phyloP scores from a whole-genome alignment of 2,888 invertebrate species.

The Sussaba pulchella region DNA sequence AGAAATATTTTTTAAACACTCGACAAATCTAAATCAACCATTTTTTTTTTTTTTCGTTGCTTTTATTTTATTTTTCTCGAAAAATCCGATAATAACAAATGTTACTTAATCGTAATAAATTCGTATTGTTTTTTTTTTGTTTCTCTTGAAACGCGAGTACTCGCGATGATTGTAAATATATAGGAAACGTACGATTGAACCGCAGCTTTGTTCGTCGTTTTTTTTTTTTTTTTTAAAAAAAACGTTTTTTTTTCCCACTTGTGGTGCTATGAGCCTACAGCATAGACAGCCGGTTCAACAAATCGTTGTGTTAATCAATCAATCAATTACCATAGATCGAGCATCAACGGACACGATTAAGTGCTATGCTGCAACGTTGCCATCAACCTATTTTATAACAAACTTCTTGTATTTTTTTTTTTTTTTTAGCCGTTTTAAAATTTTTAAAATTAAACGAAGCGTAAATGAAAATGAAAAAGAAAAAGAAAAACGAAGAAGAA shows the following conservation, averaged over 20 bases:
- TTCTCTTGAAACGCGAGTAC: slow-evolving; percentile 50
- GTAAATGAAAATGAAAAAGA: slow-evolving; percentile 1
- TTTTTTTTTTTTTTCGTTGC: background rate
- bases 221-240: no score
- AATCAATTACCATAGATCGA: slow-evolving; percentile 54
- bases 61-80: slow-evolving; percentile 1
- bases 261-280: slow-evolving; percentile 59
- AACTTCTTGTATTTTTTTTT: background rate
- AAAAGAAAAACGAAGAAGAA: slow-evolving; percentile 9
- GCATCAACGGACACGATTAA: slow-evolving; percentile 59
- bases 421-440: slow-evolving; percentile 58
- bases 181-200: slow-evolving; percentile 45
- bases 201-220: slow-evolving; percentile 34
- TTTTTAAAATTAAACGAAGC: slow-evolving; percentile 20
- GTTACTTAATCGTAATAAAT: slow-evolving; percentile 65
- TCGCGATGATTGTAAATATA: slow-evolving; percentile 59
- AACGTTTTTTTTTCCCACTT: slow-evolving; percentile 16
- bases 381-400: slow-evolving; percentile 65
- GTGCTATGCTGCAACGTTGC: slow-evolving; percentile 68
- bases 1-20: slow-evolving; percentile 2
- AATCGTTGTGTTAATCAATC: slow-evolving; percentile 57
- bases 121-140: no score
- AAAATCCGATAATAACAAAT: slow-evolving; percentile 49
- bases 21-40: slow-evolving; percentile 36
- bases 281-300: slow-evolving; percentile 49